A percentile compares a stretch with the other conserved stretches of the same genome.
Conservation (phyloP, 2,888 invertebrate genomes). For the Mythimna albipuncta region DNA sequence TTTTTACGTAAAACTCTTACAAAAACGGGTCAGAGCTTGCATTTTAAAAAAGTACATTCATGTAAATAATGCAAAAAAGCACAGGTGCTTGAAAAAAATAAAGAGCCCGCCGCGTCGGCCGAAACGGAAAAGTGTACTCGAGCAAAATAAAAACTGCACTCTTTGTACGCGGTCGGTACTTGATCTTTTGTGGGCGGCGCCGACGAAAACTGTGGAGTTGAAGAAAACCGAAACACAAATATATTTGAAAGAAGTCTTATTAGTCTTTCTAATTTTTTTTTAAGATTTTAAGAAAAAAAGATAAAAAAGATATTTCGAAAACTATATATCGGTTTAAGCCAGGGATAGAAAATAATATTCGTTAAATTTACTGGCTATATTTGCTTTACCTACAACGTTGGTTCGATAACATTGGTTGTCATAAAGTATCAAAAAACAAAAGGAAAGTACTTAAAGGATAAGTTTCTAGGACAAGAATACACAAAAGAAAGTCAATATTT, state of each 20-base stretch:
- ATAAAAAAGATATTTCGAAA: neutral
- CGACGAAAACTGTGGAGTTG: constrained; percentile 70
- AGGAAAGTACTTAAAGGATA: neutral
- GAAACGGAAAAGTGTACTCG: constrained; percentile 83
- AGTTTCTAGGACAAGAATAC: neutral
- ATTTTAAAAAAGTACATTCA: constrained; percentile 61
- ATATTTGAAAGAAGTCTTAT: neutral
- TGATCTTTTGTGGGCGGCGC: constrained; percentile 83
- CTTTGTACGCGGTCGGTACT: constrained; percentile 80
- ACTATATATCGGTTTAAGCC: too few species aligned
- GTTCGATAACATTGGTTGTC: neutral
- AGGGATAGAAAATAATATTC: too few species aligned
- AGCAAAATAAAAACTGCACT: constrained; percentile 83
- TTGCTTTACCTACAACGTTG: neutral
- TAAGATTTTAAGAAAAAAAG: neutral
- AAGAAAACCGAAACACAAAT: neutral
- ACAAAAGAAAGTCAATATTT: constrained; percentile 4
- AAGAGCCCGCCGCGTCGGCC: constrained; percentile 68
- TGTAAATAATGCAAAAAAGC: constrained; percentile 70
- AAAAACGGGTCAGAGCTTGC: constrained; percentile 51
- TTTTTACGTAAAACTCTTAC: constrained; percentile 48
- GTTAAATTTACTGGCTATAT: neutral
- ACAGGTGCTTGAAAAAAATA: constrained; percentile 86
- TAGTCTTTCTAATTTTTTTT: too few species aligned
- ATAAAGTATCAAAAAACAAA: neutral